Percentiles rank a stretch among this genome's conserved stretches.
Conservation (phyloP, 2,888 invertebrate species). For the Leucania comma region DNA sequence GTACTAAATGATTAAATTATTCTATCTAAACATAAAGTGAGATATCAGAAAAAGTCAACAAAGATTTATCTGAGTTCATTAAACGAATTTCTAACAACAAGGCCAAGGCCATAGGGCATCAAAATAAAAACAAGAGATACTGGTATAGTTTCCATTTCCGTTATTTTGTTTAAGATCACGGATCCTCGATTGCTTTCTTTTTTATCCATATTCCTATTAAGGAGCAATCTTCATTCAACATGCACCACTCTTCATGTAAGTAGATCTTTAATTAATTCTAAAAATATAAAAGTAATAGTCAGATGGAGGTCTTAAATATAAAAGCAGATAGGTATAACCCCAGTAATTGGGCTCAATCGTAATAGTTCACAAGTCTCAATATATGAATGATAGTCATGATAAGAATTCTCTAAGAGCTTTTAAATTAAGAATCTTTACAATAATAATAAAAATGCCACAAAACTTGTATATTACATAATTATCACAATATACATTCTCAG, state of each 20-base stretch:
- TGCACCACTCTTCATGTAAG: neutral
- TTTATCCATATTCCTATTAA: conserved; percentile 8
- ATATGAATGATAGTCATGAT: too few species aligned
- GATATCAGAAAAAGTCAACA: conserved; percentile 17
- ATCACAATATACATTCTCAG: neutral
- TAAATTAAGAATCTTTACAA: neutral
- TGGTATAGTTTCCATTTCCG: conserved; percentile 3
- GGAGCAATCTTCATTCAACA: neutral
- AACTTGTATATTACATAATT: neutral
- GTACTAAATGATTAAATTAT: neutral
- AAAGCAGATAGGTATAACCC: neutral
- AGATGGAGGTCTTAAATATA: neutral
- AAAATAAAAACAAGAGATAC: conserved; percentile 40
- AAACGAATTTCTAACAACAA: conserved; percentile 50
- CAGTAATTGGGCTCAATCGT: too few species aligned
- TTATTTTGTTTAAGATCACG: conserved; percentile 3
- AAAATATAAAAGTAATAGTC: conserved; percentile 15
- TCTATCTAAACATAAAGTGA: neutral
- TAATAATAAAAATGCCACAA: neutral
- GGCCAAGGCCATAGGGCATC: conserved; percentile 10
- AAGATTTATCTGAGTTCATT: conserved; percentile 30
- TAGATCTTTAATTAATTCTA: conserved; percentile 17
- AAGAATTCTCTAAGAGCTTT: too few species aligned
- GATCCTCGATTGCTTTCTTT: conserved; percentile 1
- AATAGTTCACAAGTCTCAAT: too few species aligned